A percentile compares a stretch with the other conserved stretches of the same genome.
These are phyloP conservation scores for Drosophila prolongata DNA, from an alignment of 2,888 invertebrate genomes.

Conservation along the genomic window DNA sequence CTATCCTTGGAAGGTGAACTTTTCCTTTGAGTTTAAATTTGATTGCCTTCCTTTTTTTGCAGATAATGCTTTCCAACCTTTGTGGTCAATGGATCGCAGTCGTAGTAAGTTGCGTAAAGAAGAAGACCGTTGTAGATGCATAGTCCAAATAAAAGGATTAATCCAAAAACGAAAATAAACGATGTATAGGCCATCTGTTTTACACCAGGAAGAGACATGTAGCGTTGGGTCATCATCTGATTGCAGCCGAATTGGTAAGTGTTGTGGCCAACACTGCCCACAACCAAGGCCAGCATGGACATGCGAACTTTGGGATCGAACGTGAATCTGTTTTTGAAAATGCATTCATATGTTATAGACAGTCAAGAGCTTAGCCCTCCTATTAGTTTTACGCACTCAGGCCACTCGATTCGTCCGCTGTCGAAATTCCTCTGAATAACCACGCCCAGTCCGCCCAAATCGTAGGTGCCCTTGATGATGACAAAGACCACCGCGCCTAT, in stretches of 20 bases:
- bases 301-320: slow-evolving; percentile 91
- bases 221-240: slow-evolving; percentile 94
- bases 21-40: background rate
- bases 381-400: slow-evolving; percentile 86
- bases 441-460: slow-evolving; percentile 88
- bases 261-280: slow-evolving; percentile 91
- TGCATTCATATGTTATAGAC: background rate
- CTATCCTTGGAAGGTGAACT: too few relatives aligned
- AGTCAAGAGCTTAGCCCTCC: background rate
- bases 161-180: slow-evolving; percentile 87
- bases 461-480: slow-evolving; percentile 89
- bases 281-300: slow-evolving; percentile 89
- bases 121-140: slow-evolving; percentile 90
- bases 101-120: slow-evolving; percentile 90
- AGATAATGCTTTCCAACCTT: slow-evolving; percentile 85
- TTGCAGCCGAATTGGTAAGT: slow-evolving; percentile 90
- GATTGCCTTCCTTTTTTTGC: background rate
- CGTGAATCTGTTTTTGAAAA: slow-evolving; percentile 87
- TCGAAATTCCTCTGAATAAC: slow-evolving; percentile 89
- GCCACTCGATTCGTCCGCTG: slow-evolving; percentile 89
- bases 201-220: slow-evolving; percentile 89
- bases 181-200: slow-evolving; percentile 89
- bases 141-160: slow-evolving; percentile 86
- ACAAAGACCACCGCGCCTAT: slow-evolving; percentile 90
- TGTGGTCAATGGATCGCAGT: slow-evolving; percentile 92